Percentiles rank a stretch among this genome's conserved stretches.
These are phyloP conservation scores for Crotalus horridus DNA, from an alignment of 2,113 vertebrate species.

Conservation along the genomic window DNA sequence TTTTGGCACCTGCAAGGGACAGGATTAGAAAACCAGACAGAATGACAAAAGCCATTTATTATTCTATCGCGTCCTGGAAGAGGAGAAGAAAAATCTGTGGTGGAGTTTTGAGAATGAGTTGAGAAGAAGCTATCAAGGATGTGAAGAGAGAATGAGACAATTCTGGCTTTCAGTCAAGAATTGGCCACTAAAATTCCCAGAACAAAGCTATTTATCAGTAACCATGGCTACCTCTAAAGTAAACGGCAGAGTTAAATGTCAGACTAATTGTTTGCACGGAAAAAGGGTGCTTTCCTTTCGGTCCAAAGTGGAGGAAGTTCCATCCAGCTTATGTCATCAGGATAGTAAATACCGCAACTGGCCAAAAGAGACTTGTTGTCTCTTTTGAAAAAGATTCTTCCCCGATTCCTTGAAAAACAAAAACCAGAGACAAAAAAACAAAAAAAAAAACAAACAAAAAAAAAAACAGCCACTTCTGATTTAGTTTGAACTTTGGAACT, in stretches of 20 bases:
- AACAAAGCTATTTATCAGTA: constrained; percentile 60
- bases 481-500: neutral
- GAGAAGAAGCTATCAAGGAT: constrained; percentile 33
- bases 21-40: neutral
- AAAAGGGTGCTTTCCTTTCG: constrained; percentile 33
- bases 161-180: constrained; percentile 40
- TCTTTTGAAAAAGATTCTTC: neutral
- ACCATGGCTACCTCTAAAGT: constrained; percentile 63
- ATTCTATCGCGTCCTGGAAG: neutral
- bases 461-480: neutral
- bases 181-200: constrained; percentile 57
- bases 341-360: neutral
- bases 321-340: constrained; percentile 32
- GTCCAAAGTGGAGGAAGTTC: constrained; percentile 43
- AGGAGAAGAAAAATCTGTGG: neutral
- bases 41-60: constrained; percentile 8
- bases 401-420: neutral
- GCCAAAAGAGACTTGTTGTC: constrained; percentile 10
- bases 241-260: constrained; percentile 61
- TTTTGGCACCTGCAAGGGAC: constrained; percentile 6
- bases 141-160: constrained; percentile 41
- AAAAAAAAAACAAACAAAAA: too few species aligned
- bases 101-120: neutral
- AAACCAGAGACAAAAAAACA: neutral
- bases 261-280: constrained; percentile 60